Base-by-base conservation (phyloP, 2,888 invertebrate species). In the Microplitis manilae region DNA sequence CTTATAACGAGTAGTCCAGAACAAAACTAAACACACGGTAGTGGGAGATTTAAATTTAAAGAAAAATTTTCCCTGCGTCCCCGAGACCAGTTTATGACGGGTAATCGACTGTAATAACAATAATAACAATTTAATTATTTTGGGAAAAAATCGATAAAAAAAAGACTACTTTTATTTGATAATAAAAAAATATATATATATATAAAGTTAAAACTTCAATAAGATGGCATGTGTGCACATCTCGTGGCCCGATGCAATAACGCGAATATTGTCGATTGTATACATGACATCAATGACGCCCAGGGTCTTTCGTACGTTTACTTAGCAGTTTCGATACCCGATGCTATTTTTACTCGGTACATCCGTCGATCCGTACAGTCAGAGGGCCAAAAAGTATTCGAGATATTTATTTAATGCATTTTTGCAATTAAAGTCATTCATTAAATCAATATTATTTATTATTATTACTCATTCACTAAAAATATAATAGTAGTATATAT, bases 211-310 rank as follows among this genome's bases (percentile, higher is more conserved):
- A 30, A 50, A 50, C 13, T 50, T 8, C 50, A 50, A 13, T 50
- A 50, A 50, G 50, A 50, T 13, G 50, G 50, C 50, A 50, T 13
- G 50, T 30, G 15, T 41, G 62, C 20, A 62, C 8, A 7, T 62
- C n/a, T 13, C 62, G 20, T 62, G 62, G 62, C 20, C 17, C 15
- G 20, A 62, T 62, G 62, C 62, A 62, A 62, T 62, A 62, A 62
- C 62, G 20, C 62, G 15, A 62, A 62, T 62, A 15, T 17, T 62
- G 62, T 62, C 62, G 15, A 17, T 20, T 20, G 20, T 17, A 62
- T 62, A 62, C 62, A 62, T 62, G 62, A 15, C 20, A 62, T 62
- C 17, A 62, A 62, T 62, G 62, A 62, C 62, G 62, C 50, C 13
- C 50, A 62, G 15, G 20, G 62, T 17, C 15, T 62, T 62, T 62